A percentile compares a stretch with the other conserved stretches of the same genome.
Conservation (phyloP, 2,888 invertebrate species). For the Hipparchia semele region DNA sequence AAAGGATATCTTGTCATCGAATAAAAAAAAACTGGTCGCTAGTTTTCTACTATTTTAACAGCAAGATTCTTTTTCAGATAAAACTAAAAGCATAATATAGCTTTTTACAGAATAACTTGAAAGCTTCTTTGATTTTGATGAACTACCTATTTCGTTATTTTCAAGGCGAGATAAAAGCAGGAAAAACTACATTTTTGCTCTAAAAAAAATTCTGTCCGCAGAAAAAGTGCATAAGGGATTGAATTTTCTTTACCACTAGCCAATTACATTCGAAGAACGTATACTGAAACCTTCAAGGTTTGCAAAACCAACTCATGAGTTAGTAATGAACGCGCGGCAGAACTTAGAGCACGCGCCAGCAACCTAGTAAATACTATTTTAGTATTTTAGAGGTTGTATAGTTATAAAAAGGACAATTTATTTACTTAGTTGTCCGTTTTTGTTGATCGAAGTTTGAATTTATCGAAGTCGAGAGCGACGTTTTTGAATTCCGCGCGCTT, state of each 20-base stretch:
- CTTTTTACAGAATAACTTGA: neutral
- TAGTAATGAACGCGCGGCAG: conserved; percentile 66
- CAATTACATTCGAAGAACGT: conserved; percentile 52
- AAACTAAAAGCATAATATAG: too few species aligned
- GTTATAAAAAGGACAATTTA: conserved; percentile 34
- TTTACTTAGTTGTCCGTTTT: conserved; percentile 35
- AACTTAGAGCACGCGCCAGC: conserved; percentile 71
- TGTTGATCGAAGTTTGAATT: conserved; percentile 37
- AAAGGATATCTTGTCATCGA: too few species aligned
- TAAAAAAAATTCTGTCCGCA: neutral
- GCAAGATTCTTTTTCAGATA: too few species aligned
- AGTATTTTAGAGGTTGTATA: conserved; percentile 68
- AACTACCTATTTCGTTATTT: neutral
- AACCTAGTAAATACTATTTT: conserved; percentile 57
- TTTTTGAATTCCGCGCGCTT: conserved; percentile 59
- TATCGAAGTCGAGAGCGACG: conserved; percentile 44
- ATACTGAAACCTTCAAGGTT: conserved; percentile 74
- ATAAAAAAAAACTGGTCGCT: too few species aligned
- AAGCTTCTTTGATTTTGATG: neutral
- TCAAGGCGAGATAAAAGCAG: neutral
- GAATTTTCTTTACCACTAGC: conserved; percentile 43
- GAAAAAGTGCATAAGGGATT: conserved; percentile 26
- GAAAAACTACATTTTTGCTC: conserved; percentile 3
- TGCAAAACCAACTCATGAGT: conserved; percentile 49
- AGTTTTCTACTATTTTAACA: too few species aligned